These are phyloP conservation scores for Otis tarda DNA, from an alignment of 2,113 vertebrate genomes.

Conservation along the genomic window DNA sequence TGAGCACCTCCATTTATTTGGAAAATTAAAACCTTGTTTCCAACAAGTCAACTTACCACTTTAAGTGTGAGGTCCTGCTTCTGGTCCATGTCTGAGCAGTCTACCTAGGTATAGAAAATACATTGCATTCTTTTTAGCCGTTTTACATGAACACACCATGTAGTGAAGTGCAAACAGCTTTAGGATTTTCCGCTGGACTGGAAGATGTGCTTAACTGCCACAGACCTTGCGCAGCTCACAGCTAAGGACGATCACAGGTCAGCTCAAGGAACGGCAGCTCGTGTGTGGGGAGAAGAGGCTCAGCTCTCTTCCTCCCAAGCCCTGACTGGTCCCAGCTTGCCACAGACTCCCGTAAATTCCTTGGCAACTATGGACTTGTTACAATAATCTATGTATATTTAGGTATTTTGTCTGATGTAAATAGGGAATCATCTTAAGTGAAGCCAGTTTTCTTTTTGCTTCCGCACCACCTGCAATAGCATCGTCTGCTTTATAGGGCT, in stretches of 20 bases:
- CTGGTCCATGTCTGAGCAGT: background rate
- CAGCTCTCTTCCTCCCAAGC: fast-evolving
- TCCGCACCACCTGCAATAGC: background rate
- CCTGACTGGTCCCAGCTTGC: background rate
- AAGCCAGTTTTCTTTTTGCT: background rate
- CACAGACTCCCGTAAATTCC: background rate
- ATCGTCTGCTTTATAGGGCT: background rate
- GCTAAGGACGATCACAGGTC: background rate
- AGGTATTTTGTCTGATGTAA: background rate
- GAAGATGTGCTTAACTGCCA: background rate
- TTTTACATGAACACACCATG: fast-evolving
- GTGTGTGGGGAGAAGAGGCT: background rate
- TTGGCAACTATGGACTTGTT: background rate
- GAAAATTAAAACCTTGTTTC: background rate
- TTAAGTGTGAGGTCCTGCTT: background rate
- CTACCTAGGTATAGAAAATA: background rate
- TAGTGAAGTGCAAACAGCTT: background rate
- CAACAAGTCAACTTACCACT: background rate
- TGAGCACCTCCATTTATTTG: background rate
- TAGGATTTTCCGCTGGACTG: background rate
- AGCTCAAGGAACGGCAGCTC: background rate
- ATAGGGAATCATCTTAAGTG: background rate
- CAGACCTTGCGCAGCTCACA: background rate
- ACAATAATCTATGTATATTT: fast-evolving
- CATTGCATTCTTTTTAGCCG: fast-evolving